These are phyloP conservation scores for Adela reaumurella DNA, from an alignment of 2,888 invertebrate genomes.

Conservation along the genomic window DNA sequence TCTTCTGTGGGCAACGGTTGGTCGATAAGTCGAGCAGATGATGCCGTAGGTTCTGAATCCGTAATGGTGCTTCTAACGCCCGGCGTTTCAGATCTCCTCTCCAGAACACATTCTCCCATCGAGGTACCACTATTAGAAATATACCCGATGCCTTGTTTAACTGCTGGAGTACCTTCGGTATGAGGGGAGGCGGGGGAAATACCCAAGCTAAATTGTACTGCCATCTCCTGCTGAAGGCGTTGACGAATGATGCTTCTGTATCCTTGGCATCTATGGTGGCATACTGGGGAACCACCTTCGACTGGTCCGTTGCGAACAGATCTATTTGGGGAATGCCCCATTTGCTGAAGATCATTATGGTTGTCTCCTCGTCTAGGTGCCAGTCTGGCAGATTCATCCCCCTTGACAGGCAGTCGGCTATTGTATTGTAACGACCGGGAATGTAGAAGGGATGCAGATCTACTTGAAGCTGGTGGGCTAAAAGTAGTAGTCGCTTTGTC, in stretches of 20 bases:
- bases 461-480: neutral
- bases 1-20: neutral
- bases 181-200: conserved; percentile 18
- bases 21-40: conserved; percentile 8
- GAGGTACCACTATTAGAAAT: conserved; percentile 12
- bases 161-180: conserved; percentile 12
- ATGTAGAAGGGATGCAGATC: conserved; percentile 10
- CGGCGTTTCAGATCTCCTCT: conserved; percentile 13
- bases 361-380: conserved; percentile 10
- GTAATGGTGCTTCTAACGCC: conserved; percentile 5
- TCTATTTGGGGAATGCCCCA: conserved; percentile 12
- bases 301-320: conserved; percentile 9
- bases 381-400: conserved; percentile 11
- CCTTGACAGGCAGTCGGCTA: conserved; percentile 14
- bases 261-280: conserved; percentile 2
- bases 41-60: conserved; percentile 6
- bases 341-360: conserved; percentile 8
- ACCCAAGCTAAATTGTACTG: conserved; percentile 14
- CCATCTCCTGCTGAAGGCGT: conserved; percentile 17
- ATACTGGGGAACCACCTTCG: conserved; percentile 8
- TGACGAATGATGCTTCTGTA: conserved; percentile 5
- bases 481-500: neutral
- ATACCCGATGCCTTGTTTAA: conserved; percentile 11
- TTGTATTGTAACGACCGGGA: conserved; percentile 15
- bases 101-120: conserved; percentile 16